Conservation (phyloP, 2,113 vertebrate species). For the Bos indicus region DNA sequence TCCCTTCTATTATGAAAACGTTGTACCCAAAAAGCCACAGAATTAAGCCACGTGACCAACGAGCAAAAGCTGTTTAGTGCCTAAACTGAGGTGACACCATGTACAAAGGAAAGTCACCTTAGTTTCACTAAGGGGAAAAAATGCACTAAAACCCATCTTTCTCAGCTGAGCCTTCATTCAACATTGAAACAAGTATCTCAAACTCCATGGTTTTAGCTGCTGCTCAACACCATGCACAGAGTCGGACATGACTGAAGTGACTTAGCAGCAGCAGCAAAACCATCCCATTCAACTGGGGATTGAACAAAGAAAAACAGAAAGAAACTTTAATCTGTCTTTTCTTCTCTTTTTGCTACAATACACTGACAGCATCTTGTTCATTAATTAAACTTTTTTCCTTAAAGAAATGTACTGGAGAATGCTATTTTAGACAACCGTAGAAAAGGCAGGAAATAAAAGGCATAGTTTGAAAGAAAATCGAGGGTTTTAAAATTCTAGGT, state of each 20-base stretch:
- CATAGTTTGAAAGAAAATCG: background rate
- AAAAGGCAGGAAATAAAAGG: background rate
- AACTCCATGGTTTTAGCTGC: conserved; percentile 30
- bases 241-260: too few relatives aligned
- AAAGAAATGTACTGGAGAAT: background rate
- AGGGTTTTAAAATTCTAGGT: background rate
- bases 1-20: conserved; percentile 39
- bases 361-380: conserved; percentile 13
- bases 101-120: conserved; percentile 41
- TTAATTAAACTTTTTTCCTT: conserved; percentile 41
- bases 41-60: conserved; percentile 4
- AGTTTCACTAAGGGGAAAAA: background rate
- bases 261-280: background rate
- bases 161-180: conserved; percentile 50
- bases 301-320: conserved; percentile 50
- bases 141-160: background rate
- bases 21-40: background rate
- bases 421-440: background rate
- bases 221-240: background rate
- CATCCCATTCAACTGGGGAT: background rate
- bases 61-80: background rate
- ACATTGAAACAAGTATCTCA: conserved; percentile 57
- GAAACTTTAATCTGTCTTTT: conserved; percentile 29
- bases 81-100: conserved; percentile 24
- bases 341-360: conserved; percentile 10